Evolutionary conservation across 2,797 vertebrate species (phyloP).

Genomic region (Serranus cabrilla): DNA sequence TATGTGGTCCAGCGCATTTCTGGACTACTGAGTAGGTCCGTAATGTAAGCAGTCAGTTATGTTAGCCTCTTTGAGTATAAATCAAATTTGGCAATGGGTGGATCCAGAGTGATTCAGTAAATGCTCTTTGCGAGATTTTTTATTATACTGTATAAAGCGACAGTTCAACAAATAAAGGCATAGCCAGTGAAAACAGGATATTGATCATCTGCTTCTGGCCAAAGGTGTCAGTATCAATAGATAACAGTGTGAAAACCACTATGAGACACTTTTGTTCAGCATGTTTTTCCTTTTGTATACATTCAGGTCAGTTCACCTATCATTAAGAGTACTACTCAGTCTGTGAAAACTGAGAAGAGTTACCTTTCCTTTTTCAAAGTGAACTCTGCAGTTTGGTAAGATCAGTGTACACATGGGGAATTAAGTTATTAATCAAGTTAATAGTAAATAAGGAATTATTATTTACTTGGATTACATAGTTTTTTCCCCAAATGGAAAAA

Average conservation of each 20-base stretch:
- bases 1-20: background rate
- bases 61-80: background rate
- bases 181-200: background rate
- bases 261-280: no score
- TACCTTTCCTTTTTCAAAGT: no score
- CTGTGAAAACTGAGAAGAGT: no score
- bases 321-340: background rate
- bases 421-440: background rate
- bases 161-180: background rate
- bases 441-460: background rate
- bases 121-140: background rate
- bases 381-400: no score
- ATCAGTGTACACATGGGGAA: background rate
- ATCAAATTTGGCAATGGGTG: background rate
- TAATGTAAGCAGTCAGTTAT: conserved; percentile 1
- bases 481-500: no score
- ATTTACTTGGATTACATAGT: background rate
- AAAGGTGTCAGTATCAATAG: background rate
- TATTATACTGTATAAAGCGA: background rate
- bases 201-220: background rate
- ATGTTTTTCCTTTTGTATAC: no score
- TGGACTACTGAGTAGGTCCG: background rate
- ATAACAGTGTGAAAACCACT: no score
- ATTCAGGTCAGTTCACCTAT: background rate
- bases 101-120: background rate